Evolutionary conservation across 2,113 vertebrate species (phyloP).

Genomic region (Muntiacus muntjak): DNA sequence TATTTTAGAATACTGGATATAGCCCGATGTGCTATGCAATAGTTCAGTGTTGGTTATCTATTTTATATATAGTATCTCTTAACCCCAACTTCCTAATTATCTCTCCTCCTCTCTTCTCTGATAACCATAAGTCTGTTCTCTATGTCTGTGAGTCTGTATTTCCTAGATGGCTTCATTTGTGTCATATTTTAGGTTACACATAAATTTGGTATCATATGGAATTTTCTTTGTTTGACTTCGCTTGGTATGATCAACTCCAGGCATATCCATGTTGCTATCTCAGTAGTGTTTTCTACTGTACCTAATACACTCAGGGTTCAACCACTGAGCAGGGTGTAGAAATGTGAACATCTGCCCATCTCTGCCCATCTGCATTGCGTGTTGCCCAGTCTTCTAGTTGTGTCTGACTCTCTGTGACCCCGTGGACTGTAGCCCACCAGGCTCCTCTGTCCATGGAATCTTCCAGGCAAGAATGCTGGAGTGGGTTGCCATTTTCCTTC

Average conservation of each 20-base stretch:
- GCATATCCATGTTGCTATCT: neutral
- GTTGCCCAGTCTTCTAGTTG: neutral
- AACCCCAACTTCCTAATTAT: neutral
- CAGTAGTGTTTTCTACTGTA: neutral
- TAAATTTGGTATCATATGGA: neutral
- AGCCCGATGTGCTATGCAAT: no score
- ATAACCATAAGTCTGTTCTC: neutral
- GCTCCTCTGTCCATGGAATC: neutral
- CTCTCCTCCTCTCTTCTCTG: neutral
- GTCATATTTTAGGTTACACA: neutral
- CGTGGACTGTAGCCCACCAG: neutral
- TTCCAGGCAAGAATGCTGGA: neutral
- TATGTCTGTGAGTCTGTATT: neutral
- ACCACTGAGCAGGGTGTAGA: neutral
- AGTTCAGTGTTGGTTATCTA: accelerated
- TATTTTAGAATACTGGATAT: neutral
- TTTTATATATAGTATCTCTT: neutral
- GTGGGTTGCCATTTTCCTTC: neutral
- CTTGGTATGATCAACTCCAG: neutral
- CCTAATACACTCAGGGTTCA: neutral
- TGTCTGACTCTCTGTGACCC: neutral
- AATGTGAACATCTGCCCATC: accelerated
- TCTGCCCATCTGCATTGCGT: neutral
- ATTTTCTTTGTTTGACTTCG: neutral
- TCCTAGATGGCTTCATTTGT: neutral